phyloP scores from a whole-genome alignment of 2,888 invertebrate genomes.

The Spicauda simplicius region DNA sequence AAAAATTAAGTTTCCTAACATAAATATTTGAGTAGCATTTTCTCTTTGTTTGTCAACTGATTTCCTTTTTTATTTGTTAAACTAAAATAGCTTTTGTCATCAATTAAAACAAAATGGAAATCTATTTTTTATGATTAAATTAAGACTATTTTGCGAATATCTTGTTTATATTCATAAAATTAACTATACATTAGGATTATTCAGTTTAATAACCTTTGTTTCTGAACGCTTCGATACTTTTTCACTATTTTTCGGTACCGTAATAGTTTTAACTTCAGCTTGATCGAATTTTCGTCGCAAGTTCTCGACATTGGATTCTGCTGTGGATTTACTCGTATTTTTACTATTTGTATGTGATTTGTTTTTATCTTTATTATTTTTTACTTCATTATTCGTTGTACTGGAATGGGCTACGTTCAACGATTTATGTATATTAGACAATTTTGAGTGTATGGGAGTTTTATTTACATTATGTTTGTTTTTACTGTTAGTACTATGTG shows the following conservation, averaged over 20 bases:
- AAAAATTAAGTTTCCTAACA: no score
- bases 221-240: not conserved
- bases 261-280: constrained; percentile 37
- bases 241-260: no score
- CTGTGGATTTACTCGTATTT: constrained; percentile 1
- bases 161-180: no score
- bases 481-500: not conserved
- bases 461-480: constrained; percentile 5
- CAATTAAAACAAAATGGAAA: no score
- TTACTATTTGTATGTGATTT: not conserved
- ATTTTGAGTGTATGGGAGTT: not conserved
- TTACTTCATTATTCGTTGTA: not conserved
- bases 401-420: not conserved
- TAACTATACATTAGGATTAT: not conserved
- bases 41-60: no score
- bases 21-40: no score
- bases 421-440: not conserved
- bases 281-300: constrained; percentile 38
- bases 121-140: no score
- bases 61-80: no score
- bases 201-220: not conserved
- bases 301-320: constrained; percentile 34
- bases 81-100: no score
- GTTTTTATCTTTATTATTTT: constrained; percentile 21
- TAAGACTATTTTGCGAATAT: no score